Base-by-base conservation (phyloP, 2,888 invertebrate genomes). In the Agonopterix subpropinquella region DNA sequence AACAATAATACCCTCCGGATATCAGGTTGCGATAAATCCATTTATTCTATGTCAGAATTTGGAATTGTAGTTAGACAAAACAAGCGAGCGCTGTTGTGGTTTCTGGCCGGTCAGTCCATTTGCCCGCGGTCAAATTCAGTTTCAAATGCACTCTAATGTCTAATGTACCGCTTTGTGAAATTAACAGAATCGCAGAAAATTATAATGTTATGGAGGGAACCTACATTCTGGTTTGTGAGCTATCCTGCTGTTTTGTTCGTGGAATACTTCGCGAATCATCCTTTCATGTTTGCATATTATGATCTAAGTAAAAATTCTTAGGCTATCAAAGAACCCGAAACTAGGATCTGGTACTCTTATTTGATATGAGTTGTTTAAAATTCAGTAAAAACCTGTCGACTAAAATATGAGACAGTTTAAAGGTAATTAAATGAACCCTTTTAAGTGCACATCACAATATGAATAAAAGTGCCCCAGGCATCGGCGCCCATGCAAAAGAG, bases 61-160 rank as follows among this genome's bases (percentile, higher is more conserved):
- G 65, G 70, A 73, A 72, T 70, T 70, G 67, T 71, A 71, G 73
- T 71, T 65, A 66, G 67, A 61, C 65, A 66, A 72, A 73, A 39
- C 39, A 39, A 39, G 9, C 39, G 39, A 39, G n/a, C 39, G 39
- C 39, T 62, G 61, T 69, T 75, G 79, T 67, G 81, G 78, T 75
- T 74, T 71, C 62, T 62, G 64, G 52, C 48, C 53, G 57, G 51
- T 54, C 58, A 71, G 70, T 76, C 70, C 72, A 78, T 77, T 80
- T 72, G 75, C 44, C 71, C 59, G 68, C 61, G 75, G 81, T 69
- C 56, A 65, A 73, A 77, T 76, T 65, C 66, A 57, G 65, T 69
- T 67, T 65, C 60, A 56, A 61, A 67, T 66, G 65, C 64, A 64
- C 65, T 70, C 64, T 73, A 75, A 76, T 77, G 72, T 70, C 69